These are phyloP conservation scores for Bradypus variegatus DNA, from an alignment of 2,797 vertebrate genomes.

Conservation along the genomic window DNA sequence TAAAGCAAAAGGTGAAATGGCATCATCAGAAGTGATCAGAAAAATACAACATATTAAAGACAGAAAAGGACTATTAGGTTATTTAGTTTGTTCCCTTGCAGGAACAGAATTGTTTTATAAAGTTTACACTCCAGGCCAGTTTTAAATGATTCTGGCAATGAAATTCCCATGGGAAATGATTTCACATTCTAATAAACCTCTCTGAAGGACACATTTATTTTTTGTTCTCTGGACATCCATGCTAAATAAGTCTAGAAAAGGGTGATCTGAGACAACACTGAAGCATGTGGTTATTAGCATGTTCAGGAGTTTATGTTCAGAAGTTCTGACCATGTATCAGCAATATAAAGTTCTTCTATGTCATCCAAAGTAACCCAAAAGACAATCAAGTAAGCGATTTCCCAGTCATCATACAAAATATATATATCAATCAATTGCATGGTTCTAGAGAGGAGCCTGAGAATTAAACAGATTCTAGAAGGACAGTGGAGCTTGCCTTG, in stretches of 20 bases:
- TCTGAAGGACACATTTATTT: slow-evolving; percentile 49
- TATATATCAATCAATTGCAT: neutral
- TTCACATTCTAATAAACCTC: slow-evolving; percentile 64
- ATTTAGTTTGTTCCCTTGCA: slow-evolving; percentile 51
- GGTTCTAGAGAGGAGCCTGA: neutral
- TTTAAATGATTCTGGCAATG: slow-evolving; percentile 68
- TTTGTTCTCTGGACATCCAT: slow-evolving; percentile 32
- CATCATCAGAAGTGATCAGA: slow-evolving; percentile 60
- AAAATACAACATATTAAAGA: slow-evolving; percentile 58
- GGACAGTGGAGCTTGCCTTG: neutral
- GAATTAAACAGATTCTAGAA: neutral
- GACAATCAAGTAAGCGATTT: neutral
- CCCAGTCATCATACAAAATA: neutral
- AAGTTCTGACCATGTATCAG: neutral
- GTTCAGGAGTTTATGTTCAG: neutral
- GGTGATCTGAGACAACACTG: neutral
- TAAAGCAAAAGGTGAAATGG: slow-evolving; percentile 69
- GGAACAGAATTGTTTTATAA: slow-evolving; percentile 56
- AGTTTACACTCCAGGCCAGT: slow-evolving; percentile 61
- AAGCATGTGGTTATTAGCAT: neutral
- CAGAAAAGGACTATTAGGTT: slow-evolving; percentile 57
- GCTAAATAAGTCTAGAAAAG: slow-evolving; percentile 20
- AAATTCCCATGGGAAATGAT: slow-evolving; percentile 61
- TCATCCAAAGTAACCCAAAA: neutral
- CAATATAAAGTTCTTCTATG: neutral